phyloP scores from a whole-genome alignment of 1,140 invertebrate species.

The Stenopsyche tienmushanensis region DNA sequence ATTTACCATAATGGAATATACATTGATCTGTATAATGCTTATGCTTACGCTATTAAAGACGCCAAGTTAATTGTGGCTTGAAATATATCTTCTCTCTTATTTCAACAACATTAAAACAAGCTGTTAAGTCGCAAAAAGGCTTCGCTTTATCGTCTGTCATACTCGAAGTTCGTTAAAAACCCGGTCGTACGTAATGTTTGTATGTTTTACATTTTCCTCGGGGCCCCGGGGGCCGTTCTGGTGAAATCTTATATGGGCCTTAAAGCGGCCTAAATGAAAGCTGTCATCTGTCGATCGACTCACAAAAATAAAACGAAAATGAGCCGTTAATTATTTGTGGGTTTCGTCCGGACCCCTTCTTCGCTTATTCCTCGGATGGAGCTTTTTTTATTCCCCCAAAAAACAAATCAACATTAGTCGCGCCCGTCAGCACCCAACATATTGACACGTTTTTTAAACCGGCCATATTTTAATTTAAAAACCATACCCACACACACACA shows the following conservation, averaged over 20 bases:
- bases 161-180: no score
- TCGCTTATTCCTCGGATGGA: not conserved
- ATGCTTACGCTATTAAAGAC: no score
- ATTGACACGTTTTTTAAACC: conserved; percentile 40
- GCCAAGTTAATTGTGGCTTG: no score
- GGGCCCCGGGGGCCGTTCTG: not conserved
- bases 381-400: conserved; percentile 22
- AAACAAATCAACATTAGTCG: conserved; percentile 38
- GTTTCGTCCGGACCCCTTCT: not conserved
- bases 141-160: no score
- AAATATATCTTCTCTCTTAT: no score
- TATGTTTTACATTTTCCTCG: not conserved
- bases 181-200: no score
- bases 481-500: not conserved
- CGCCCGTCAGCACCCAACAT: conserved; percentile 37
- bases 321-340: conserved; percentile 30
- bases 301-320: conserved; percentile 19
- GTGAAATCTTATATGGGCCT: no score
- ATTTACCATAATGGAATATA: no score
- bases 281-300: conserved; percentile 31
- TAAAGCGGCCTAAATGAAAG: conserved; percentile 15
- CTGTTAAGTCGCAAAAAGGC: no score
- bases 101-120: no score
- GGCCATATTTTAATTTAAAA: conserved; percentile 36
- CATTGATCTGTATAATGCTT: no score